Percentiles rank a stretch among this genome's conserved stretches.
Evolutionary conservation across 1,140 invertebrate species (phyloP).

Genomic region (Meloidogyne hapla): DNA sequence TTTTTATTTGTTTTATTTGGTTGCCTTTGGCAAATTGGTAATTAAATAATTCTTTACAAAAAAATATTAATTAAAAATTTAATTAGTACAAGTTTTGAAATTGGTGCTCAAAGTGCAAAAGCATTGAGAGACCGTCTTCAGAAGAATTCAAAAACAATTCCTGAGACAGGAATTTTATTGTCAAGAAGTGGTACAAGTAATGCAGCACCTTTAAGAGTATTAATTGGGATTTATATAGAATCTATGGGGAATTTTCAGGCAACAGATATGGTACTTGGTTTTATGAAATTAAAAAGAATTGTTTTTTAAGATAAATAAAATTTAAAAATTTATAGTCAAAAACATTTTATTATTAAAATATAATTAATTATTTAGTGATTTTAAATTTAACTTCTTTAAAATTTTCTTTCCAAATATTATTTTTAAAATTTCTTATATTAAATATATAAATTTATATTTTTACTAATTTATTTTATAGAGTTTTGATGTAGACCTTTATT

Average conservation of each 20-base stretch:
- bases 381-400: too few relatives aligned
- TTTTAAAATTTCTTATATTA: too few relatives aligned
- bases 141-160: slow-evolving; percentile 30
- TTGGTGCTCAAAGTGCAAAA: not conserved
- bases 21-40: not conserved
- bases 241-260: slow-evolving; percentile 49
- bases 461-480: slow-evolving; percentile 43
- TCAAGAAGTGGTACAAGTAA: not conserved
- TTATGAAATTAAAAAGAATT: too few relatives aligned
- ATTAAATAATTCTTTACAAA: not conserved
- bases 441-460: too few relatives aligned
- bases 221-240: slow-evolving; percentile 57
- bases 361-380: too few relatives aligned
- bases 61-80: not conserved
- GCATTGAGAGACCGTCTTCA: slow-evolving; percentile 32
- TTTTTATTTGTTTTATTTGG: not conserved
- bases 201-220: slow-evolving; percentile 40
- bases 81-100: not conserved
- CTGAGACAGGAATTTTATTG: slow-evolving; percentile 8
- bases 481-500: slow-evolving; percentile 62
- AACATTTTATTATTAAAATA: too few relatives aligned
- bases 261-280: slow-evolving; percentile 23
- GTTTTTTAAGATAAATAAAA: too few relatives aligned
- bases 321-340: too few relatives aligned
- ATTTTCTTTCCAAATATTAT: too few relatives aligned